Evolutionary conservation across 2,888 invertebrate species (phyloP).

Genomic region (Baronia brevicornis): DNA sequence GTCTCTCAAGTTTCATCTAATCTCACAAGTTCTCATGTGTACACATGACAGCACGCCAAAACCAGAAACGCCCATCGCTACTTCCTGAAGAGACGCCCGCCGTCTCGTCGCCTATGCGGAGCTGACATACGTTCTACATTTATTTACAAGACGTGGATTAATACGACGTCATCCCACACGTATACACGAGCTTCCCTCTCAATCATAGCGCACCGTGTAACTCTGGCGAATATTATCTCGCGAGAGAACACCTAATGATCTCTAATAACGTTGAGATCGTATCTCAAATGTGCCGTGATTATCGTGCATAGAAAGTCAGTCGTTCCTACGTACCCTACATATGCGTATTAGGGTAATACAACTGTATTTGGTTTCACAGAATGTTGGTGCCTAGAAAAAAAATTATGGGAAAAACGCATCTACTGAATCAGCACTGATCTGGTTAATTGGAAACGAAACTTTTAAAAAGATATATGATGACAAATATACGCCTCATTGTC

Average conservation of each 20-base stretch:
- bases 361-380: too few relatives aligned
- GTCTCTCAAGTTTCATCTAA: conserved; percentile 2
- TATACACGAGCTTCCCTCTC: conserved; percentile 43
- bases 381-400: too few relatives aligned
- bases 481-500: too few relatives aligned
- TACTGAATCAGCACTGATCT: too few relatives aligned
- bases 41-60: conserved; percentile 2
- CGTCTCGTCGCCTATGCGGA: conserved; percentile 37
- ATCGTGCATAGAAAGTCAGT: too few relatives aligned
- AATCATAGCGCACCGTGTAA: conserved; percentile 42
- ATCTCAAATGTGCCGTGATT: too few relatives aligned
- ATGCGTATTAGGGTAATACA: too few relatives aligned
- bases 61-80: conserved; percentile 5
- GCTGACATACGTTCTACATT: conserved; percentile 53
- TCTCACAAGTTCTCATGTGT: not conserved
- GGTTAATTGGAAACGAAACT: too few relatives aligned
- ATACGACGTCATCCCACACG: conserved; percentile 57
- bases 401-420: too few relatives aligned
- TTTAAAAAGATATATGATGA: too few relatives aligned
- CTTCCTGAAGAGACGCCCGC: conserved; percentile 20
- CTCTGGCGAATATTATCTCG: conserved; percentile 24
- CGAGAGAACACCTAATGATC: conserved; percentile 25
- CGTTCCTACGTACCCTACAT: too few relatives aligned
- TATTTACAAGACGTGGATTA: conserved; percentile 66
- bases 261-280: conserved; percentile 14